Conservation (phyloP, 2,888 invertebrate genomes). For the Callyntrura guangdongensis region DNA sequence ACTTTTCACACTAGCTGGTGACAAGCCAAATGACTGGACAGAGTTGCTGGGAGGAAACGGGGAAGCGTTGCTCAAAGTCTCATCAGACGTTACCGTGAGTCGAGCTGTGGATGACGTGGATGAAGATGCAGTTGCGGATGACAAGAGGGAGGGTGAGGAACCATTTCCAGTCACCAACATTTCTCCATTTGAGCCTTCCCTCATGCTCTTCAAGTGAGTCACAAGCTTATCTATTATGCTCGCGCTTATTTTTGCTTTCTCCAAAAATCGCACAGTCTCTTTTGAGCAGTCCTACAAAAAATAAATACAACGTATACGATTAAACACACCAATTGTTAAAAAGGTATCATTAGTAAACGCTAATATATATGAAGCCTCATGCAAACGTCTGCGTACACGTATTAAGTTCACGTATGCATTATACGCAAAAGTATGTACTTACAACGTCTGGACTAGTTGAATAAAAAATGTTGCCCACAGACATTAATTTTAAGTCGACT, state of each 20-base stretch:
- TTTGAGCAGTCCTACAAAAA: slow-evolving; percentile 80
- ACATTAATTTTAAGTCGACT: background rate
- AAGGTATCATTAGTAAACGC: too few species aligned
- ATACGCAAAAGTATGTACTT: too few species aligned
- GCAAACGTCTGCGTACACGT: too few species aligned
- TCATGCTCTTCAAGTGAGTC: slow-evolving; percentile 77
- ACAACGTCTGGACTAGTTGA: too few species aligned
- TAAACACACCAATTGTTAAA: too few species aligned
- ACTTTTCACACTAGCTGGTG: slow-evolving; percentile 71
- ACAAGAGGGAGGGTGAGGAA: slow-evolving; percentile 65
- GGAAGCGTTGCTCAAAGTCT: slow-evolving; percentile 66
- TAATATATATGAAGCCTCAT: too few species aligned
- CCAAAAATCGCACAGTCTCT: slow-evolving; percentile 79
- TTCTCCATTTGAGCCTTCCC: slow-evolving; percentile 66
- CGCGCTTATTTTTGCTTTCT: slow-evolving; percentile 80
- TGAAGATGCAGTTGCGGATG: slow-evolving; percentile 69
- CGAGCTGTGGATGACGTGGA: slow-evolving; percentile 50
- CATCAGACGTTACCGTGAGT: slow-evolving; percentile 65
- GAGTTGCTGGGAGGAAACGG: slow-evolving; percentile 62
- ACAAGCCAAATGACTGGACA: slow-evolving; percentile 69
- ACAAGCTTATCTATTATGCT: slow-evolving; percentile 80
- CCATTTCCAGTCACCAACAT: slow-evolving; percentile 61
- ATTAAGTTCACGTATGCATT: too few species aligned
- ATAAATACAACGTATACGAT: too few species aligned
- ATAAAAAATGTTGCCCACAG: background rate